A percentile compares a stretch with the other conserved stretches of the same genome.
Evolutionary conservation across 2,797 vertebrate species (phyloP).

Genomic region (Brachyalestes nurse): DNA sequence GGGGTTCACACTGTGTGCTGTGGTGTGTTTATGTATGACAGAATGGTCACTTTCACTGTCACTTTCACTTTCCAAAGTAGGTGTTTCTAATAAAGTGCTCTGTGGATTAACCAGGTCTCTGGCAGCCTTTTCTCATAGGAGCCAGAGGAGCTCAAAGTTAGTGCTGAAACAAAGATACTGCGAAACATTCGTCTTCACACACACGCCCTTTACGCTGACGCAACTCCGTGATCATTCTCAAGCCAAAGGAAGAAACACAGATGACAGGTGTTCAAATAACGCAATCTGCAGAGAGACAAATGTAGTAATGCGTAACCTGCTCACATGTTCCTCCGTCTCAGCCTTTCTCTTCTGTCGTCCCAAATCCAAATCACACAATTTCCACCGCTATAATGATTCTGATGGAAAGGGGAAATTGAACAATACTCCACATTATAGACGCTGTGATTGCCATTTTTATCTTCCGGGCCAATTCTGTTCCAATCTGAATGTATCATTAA

Average conservation of each 20-base stretch:
- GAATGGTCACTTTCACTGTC: no score
- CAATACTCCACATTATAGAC: slow-evolving; percentile 45
- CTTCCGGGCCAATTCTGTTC: slow-evolving; percentile 34
- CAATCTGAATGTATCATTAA: slow-evolving; percentile 52
- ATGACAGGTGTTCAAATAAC: slow-evolving; percentile 49
- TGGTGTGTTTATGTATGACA: no score
- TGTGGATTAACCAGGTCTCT: no score
- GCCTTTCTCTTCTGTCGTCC: slow-evolving; percentile 22
- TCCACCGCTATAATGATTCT: slow-evolving; percentile 43
- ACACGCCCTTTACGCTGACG: not conserved
- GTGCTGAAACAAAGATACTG: not conserved
- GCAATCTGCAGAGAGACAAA: slow-evolving; percentile 43
- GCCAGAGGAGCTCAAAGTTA: not conserved
- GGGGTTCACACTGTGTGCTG: no score
- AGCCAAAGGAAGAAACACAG: slow-evolving; percentile 37
- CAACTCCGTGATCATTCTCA: slow-evolving; percentile 20
- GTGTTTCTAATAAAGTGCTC: no score
- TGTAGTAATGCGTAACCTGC: slow-evolving; percentile 25
- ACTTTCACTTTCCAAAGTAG: no score
- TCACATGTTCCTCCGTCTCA: slow-evolving; percentile 19
- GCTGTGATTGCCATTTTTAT: slow-evolving; percentile 47
- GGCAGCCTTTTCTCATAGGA: no score
- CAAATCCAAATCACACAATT: slow-evolving; percentile 50
- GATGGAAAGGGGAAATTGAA: slow-evolving; percentile 52
- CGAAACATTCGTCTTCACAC: not conserved